Conservation (phyloP, 2,797 vertebrate genomes). For the Manis javanica region DNA sequence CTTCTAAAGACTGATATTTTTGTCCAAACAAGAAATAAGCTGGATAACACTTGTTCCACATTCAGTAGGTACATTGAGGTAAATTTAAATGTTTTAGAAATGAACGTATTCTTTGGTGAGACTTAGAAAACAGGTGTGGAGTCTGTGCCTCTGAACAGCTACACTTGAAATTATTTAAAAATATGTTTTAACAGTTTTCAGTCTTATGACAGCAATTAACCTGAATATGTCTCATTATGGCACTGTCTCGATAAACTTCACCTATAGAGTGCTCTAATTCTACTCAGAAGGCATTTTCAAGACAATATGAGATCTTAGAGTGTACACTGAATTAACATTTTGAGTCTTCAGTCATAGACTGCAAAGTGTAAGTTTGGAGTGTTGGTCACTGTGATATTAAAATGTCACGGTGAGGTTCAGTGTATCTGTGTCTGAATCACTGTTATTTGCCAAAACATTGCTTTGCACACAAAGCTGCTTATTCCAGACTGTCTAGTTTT, state of each 20-base stretch:
- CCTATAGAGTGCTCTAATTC: background rate
- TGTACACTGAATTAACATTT: background rate
- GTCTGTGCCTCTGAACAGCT: background rate
- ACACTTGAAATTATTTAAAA: background rate
- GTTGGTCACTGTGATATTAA: background rate
- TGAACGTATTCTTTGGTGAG: background rate
- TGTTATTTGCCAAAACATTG: background rate
- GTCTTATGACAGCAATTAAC: background rate
- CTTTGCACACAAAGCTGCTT: background rate
- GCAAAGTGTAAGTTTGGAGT: background rate
- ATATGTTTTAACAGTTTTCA: background rate
- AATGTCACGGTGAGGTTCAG: background rate
- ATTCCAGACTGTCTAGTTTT: background rate
- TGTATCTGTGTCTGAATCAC: background rate
- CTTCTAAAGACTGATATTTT: background rate
- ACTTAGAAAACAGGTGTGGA: background rate
- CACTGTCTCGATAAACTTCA: background rate
- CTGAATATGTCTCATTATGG: background rate
- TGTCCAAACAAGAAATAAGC: background rate
- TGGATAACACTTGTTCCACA: background rate
- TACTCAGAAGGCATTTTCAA: background rate
- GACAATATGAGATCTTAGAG: background rate
- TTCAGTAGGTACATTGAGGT: background rate
- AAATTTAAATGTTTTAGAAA: background rate
- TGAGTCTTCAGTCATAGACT: background rate